Percentiles rank a stretch among this genome's conserved stretches.
phyloP scores from a whole-genome alignment of 2,113 vertebrate genomes.

The Crotophaga sulcirostris region DNA sequence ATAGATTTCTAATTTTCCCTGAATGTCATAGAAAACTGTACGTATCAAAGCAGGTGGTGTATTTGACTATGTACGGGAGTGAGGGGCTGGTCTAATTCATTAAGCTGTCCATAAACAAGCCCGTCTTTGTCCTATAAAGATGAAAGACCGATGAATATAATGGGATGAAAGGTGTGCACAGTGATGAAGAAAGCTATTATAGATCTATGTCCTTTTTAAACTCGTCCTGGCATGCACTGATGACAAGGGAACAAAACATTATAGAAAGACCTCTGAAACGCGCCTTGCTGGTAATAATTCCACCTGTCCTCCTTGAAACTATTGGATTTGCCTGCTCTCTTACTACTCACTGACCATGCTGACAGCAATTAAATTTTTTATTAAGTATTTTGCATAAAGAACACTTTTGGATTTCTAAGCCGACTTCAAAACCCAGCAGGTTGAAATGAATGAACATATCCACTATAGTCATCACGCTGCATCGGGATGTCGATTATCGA shows the following conservation, averaged over 20 bases:
- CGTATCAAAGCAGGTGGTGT: constrained; percentile 60
- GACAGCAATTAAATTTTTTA: too few species aligned
- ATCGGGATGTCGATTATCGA: accelerated
- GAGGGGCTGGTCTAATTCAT: constrained; percentile 64
- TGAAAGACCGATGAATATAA: constrained; percentile 72
- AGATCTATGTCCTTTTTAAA: constrained; percentile 71
- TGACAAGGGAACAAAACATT: constrained; percentile 64
- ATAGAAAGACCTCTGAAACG: constrained; percentile 44
- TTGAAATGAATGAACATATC: not conserved
- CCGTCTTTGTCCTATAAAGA: constrained; percentile 77
- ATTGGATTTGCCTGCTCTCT: not conserved
- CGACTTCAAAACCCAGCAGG: not conserved
- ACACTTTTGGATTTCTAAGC: not conserved
- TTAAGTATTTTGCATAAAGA: not conserved
- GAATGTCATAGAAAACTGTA: constrained; percentile 60
- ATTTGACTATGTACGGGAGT: constrained; percentile 31
- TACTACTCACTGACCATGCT: not conserved
- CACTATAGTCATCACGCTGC: not conserved
- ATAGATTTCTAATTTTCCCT: constrained; percentile 67
- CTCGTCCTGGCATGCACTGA: constrained; percentile 72
- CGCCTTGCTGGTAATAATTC: not conserved
- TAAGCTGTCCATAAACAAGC: constrained; percentile 74
- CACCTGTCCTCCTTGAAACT: constrained; percentile 32
- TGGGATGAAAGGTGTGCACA: constrained; percentile 78
- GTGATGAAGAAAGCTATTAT: constrained; percentile 70